Conservation (phyloP, 2,797 vertebrate species). For the Eulemur mongoz region DNA sequence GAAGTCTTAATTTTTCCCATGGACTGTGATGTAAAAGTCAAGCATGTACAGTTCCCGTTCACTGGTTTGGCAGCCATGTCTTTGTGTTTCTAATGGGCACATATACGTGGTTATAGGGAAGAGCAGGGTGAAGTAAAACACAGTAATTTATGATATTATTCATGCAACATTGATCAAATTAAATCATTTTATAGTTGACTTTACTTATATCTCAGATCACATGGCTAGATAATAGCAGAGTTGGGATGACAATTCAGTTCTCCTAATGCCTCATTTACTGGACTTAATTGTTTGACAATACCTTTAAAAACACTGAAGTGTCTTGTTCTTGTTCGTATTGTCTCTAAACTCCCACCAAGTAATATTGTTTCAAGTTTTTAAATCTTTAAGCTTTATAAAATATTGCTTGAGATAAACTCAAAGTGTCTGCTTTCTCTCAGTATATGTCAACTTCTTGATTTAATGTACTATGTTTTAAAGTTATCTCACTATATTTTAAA, state of each 20-base stretch:
- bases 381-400: neutral
- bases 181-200: neutral
- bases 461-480: slow-evolving; percentile 70
- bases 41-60: neutral
- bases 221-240: neutral
- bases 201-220: neutral
- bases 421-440: neutral
- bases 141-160: neutral
- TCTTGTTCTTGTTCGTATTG: neutral
- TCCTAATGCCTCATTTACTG: neutral
- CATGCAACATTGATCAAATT: neutral
- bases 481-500: slow-evolving; percentile 72
- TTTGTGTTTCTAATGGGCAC: neutral
- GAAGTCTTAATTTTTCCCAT: neutral
- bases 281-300: neutral
- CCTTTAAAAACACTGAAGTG: neutral
- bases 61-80: neutral
- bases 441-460: slow-evolving; percentile 65
- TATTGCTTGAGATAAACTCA: slow-evolving; percentile 27
- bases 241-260: neutral
- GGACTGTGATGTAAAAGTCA: neutral
- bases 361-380: neutral
- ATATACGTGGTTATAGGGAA: neutral
- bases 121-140: neutral
- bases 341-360: neutral